These are phyloP conservation scores for Anthonomus grandis DNA, from an alignment of 1,140 invertebrate genomes.

Conservation along the genomic window DNA sequence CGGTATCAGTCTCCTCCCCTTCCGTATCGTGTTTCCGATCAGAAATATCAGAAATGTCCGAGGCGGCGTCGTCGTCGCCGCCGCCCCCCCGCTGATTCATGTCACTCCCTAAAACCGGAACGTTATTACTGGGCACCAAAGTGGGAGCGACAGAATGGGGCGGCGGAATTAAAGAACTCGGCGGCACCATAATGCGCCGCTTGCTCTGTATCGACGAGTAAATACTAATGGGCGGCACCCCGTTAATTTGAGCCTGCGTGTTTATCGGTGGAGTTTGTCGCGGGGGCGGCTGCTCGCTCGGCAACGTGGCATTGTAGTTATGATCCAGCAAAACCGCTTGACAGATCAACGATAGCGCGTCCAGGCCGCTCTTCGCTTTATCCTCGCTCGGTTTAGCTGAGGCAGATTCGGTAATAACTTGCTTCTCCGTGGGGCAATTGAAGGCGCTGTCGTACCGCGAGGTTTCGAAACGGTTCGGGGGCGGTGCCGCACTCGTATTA, in stretches of 20 bases:
- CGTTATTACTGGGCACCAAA: conserved; percentile 26
- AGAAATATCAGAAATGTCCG: conserved; percentile 59
- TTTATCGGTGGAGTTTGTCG: conserved; percentile 51
- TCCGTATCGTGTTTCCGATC: conserved; percentile 61
- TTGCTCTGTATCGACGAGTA: conserved; percentile 27
- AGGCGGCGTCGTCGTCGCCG: conserved; percentile 65
- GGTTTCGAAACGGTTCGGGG: conserved; percentile 30
- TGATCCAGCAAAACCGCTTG: conserved; percentile 76
- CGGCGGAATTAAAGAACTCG: conserved; percentile 25
- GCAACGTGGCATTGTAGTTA: conserved; percentile 73
- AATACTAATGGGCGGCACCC: conserved; percentile 28
- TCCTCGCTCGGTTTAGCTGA: conserved; percentile 31
- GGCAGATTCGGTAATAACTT: no score
- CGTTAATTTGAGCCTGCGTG: conserved; percentile 46
- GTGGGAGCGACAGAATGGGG: conserved; percentile 29
- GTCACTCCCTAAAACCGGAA: conserved; percentile 12
- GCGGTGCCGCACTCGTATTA: conserved; percentile 27
- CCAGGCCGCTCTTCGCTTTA: conserved; percentile 38
- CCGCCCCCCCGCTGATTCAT: no score
- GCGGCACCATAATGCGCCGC: conserved; percentile 25
- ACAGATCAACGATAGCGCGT: conserved; percentile 44
- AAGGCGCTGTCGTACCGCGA: conserved; percentile 35
- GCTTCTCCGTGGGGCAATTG: conserved; percentile 31
- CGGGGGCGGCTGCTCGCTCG: conserved; percentile 57
- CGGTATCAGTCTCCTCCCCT: conserved; percentile 84